Base-by-base conservation (phyloP, 2,113 vertebrate species). In the Pedetes capensis region DNA sequence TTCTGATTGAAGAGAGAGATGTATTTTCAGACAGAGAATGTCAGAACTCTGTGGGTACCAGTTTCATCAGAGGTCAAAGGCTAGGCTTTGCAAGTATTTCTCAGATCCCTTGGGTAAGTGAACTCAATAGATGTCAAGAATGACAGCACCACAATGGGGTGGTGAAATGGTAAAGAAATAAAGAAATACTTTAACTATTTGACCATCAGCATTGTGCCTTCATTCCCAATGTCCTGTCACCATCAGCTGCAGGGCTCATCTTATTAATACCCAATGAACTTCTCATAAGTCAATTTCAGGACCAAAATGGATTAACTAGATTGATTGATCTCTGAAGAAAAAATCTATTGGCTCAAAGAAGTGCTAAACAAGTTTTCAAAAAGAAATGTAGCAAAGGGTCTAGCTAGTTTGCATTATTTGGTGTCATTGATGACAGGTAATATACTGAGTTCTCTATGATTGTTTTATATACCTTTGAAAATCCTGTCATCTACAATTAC, bases 311-410 rank as follows among this genome's bases (percentile, higher is more conserved):
- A 78, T 91, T 88, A 96, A 96, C 91, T 95, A 96, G 75, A 82
- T 88, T 97, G 94, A 64, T 68, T 97, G 32, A 85, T 94, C 79
- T 96, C 72, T 97, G 83, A 66, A 98, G 83, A 66, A 98, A 97
- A 96, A 93, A 94, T 85, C 42, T 83, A 18, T 94, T 97, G 89
- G 95, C 91, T 96, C 89, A 97, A 96, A 84, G 37, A 89, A 97
- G 81, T 92, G 72, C 72, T 91, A 91, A 97, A 78, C 84, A 96
- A 6, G 96, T 93, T 89, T 96, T 0, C 96, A 93, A 89, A 94
- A 96, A 68, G 51, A 93, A 69, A 96, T 97, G 89, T 64, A 95
- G 93, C 84, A 93, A 94, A 90, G 96, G 80, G 27, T 90, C 82
- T 64, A 87, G 69, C 53, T 95, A 89, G 89, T 97, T 97, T 96